Conservation (phyloP, 1,140 invertebrate genomes). For the Pectinophora gossypiella region DNA sequence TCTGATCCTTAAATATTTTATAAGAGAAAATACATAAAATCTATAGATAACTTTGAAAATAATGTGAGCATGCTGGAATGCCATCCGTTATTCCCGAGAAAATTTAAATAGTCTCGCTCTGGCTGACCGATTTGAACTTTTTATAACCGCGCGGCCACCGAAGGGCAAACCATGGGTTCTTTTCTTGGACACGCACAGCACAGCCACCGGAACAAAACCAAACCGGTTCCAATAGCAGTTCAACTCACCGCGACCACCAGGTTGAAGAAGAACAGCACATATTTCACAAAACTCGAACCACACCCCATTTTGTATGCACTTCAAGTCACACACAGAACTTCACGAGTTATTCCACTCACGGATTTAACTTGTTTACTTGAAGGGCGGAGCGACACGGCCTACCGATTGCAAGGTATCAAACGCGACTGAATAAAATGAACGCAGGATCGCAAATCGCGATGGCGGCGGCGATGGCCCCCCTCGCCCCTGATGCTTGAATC, state of each 20-base stretch:
- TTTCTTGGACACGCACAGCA: slow-evolving; percentile 42
- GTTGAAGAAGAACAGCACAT: slow-evolving; percentile 89
- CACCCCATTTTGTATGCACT: slow-evolving; percentile 77
- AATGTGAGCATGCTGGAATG: no score
- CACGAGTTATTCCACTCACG: slow-evolving; percentile 59
- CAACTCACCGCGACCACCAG: slow-evolving; percentile 88
- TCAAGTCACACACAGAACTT: slow-evolving; percentile 47
- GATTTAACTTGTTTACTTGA: slow-evolving; percentile 39
- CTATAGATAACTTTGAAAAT: no score
- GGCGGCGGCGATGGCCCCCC: slow-evolving; percentile 46
- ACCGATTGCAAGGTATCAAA: slow-evolving; percentile 29
- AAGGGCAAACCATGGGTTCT: slow-evolving; percentile 22
- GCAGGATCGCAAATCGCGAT: slow-evolving; percentile 58
- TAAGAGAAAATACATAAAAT: no score
- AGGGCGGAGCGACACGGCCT: slow-evolving; percentile 20
- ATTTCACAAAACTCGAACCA: slow-evolving; percentile 87
- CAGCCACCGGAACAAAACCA: slow-evolving; percentile 37
- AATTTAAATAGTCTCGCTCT: slow-evolving; percentile 12
- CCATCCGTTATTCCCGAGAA: no score
- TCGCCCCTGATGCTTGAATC: slow-evolving; percentile 42
- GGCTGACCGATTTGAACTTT: slow-evolving; percentile 3
- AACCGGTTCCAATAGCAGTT: slow-evolving; percentile 55
- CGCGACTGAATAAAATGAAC: slow-evolving; percentile 59
- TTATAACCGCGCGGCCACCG: neutral
- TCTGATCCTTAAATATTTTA: no score